Conservation (phyloP, 2,113 vertebrate species). For the Vulpes ferrilata region DNA sequence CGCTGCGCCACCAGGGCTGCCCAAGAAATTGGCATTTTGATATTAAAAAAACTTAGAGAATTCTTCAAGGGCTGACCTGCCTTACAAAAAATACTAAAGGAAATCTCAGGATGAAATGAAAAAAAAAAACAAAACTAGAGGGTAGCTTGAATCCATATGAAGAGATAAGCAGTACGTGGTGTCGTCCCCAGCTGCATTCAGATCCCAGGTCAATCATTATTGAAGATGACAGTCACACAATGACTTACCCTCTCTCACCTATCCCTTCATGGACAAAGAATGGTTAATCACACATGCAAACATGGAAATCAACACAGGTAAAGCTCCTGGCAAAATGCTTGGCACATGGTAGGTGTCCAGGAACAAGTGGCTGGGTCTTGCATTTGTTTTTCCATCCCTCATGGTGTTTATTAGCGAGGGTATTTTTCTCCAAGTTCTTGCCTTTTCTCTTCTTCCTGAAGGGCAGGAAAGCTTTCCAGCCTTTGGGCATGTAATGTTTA, state of each 20-base stretch:
- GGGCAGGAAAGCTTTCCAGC: neutral
- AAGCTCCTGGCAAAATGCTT: neutral
- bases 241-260: neutral
- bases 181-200: neutral
- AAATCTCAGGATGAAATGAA: neutral
- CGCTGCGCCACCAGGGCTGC: too few species aligned
- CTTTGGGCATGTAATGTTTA: neutral
- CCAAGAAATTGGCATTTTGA: neutral
- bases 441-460: constrained; percentile 14
- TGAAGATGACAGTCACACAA: neutral
- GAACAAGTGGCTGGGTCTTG: neutral
- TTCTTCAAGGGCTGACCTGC: neutral
- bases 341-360: neutral
- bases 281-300: neutral
- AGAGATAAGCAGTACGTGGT: neutral
- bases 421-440: neutral
- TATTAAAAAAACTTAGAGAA: neutral
- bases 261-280: neutral
- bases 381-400: neutral
- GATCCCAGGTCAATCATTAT: neutral
- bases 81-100: neutral
- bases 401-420: neutral
- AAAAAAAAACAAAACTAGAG: neutral
- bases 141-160: neutral
- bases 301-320: neutral